Evolutionary conservation across 1,140 invertebrate genomes (phyloP), one percentile per base, ranked within the genome.

Genomic region (Aphidius gifuensis): DNA sequence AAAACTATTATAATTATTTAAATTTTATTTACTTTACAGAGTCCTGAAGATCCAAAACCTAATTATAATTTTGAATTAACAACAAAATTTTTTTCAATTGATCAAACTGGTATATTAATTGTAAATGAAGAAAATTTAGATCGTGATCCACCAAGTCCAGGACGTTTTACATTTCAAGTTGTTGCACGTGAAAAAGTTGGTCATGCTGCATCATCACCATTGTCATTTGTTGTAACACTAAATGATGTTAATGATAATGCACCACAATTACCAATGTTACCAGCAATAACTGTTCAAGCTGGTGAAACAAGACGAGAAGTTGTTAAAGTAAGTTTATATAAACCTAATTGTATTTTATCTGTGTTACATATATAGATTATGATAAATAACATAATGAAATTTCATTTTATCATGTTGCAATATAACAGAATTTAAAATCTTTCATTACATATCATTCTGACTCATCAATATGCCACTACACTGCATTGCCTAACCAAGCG

Each of bases 181-280:
- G 91, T 94, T 3, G 92, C 92, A 4, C 80, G 92, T 11, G 92
- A 94, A 78, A 86, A 87, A 59, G 86, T 83, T 11, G 89, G 89
- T 2, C 85, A 86, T 45, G 91, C 89, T 0, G 92, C 91, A 6
- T 93, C 91, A 64, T 85, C 91, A 9, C 92, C 93, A 0, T 77
- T 91, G 5, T 91, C 90, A 1, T 79, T 95, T 16, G 86, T 88
- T 2, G 92, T 95, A 0, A 85, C 87, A 42, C 75, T 94, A 32
- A 85, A 90, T 50, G 92, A 94, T 73, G 86, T 92, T 6, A 95
- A 94, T 71, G 92, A 94, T 69, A 94, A 94, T 77, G 85, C 90
- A 0, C 92, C 92, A 0, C 81, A 87, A 58, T 82, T 94, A 64
- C 86, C 89, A 0, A 90, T 90, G 79, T 86, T 90, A 3, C 78